Conservation (phyloP, 1,140 invertebrate genomes). For the Trialeurodes vaporariorum region DNA sequence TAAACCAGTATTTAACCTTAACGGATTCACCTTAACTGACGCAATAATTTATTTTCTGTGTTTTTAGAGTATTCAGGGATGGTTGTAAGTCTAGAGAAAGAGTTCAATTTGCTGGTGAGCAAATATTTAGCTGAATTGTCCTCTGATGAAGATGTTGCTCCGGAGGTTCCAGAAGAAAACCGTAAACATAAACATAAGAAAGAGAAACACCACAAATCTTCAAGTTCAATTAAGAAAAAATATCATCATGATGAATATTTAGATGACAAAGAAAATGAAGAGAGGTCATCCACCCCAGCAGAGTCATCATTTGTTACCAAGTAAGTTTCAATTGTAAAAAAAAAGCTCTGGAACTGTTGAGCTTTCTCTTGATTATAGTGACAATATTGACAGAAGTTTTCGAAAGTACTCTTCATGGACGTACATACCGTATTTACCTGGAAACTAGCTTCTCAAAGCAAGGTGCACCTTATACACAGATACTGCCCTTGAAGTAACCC, state of each 20-base stretch:
- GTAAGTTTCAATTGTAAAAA: no score
- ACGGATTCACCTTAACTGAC: no score
- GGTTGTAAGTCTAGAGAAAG: slow-evolving; percentile 66
- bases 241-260: slow-evolving; percentile 29
- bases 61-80: slow-evolving; percentile 74
- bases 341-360: no score
- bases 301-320: slow-evolving; percentile 2
- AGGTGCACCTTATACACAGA: no score
- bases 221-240: slow-evolving; percentile 31
- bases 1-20: no score
- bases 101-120: slow-evolving; percentile 63
- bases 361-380: no score
- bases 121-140: slow-evolving; percentile 68
- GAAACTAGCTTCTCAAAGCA: no score
- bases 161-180: slow-evolving; percentile 40
- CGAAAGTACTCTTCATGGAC: no score
- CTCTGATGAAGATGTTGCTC: slow-evolving; percentile 58
- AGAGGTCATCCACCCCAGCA: slow-evolving; percentile 7
- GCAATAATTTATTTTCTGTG: no score
- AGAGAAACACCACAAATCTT: slow-evolving; percentile 32
- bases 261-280: slow-evolving; percentile 25
- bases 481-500: no score
- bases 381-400: no score
- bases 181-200: slow-evolving; percentile 26
- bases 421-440: no score